Base-by-base conservation (phyloP, 2,113 vertebrate species). In the Cyanoramphus novaezelandiae region DNA sequence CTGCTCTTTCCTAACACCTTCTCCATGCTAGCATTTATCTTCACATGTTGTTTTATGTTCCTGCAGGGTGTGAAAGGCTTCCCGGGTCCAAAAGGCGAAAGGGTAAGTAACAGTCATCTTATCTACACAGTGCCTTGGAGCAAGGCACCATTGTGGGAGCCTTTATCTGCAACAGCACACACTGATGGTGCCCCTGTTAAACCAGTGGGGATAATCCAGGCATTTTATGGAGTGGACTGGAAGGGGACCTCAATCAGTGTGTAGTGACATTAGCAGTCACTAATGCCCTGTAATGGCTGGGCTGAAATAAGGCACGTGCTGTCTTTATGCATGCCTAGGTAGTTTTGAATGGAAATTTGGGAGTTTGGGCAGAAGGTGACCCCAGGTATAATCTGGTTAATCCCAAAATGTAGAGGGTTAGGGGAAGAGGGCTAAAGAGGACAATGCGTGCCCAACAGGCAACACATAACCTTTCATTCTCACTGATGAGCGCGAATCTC, bases 41-140 rank as follows among this genome's bases (percentile, higher is more conserved):
- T 88, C 63, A 55, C 12, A 1, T 29, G 8, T 27, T 83, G 20
- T 86, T 76, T 35, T 31, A 9, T 81, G 24, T 89, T 70, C 74
- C 95, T 83, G 53, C 92, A 99, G 99, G 98, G 99, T 95, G 63
- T 80, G 17, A 98, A 98, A 95, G 99, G 99, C 5, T 92, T 98
- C 20, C 94, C 89, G 0, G 98, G 99, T 6, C 46, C 68, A 31
- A 99, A 98, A 97, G 99, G 98, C 7, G 97, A 98, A 96, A 98
- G 98, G 95, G 99, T 99, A 96, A 96, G 97, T 64, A n/a, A 28
- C 5, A 20, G 4, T 27, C 23, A 17, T 31, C 3, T 68, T 44
- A 11, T 23, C 35, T 70, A 44, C 11, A 6, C 0, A 1, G 17
- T 6, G 3, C 27, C 55, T n/a, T 35, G 74, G 55, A 39, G 29